Percentiles rank a stretch among this genome's conserved stretches.
phyloP scores from a whole-genome alignment of 2,888 invertebrate genomes.

The Gerris lacustris region DNA sequence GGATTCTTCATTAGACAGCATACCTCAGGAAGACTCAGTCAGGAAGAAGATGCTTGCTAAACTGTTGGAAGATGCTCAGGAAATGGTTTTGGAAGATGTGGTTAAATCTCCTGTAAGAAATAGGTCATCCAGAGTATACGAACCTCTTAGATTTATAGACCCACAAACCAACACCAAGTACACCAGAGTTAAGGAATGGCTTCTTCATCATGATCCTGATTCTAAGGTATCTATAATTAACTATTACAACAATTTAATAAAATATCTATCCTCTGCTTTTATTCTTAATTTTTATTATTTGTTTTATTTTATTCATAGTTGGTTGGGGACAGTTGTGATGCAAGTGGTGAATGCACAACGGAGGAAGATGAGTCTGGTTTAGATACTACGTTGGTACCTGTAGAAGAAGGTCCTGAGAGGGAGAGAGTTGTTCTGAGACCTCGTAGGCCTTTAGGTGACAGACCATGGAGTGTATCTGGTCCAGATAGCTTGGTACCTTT shows the following conservation, averaged over 20 bases:
- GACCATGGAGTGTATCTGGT: slow-evolving; percentile 84
- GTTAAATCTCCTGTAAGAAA: slow-evolving; percentile 14
- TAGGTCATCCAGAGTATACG: slow-evolving; percentile 38
- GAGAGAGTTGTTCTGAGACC: slow-evolving; percentile 51
- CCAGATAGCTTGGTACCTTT: slow-evolving; percentile 32
- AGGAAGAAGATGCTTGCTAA: slow-evolving; percentile 48
- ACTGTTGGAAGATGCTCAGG: slow-evolving; percentile 67
- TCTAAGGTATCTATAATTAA: slow-evolving; percentile 14
- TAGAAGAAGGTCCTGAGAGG: slow-evolving; percentile 36
- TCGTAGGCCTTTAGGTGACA: slow-evolving; percentile 40
- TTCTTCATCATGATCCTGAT: slow-evolving; percentile 21
- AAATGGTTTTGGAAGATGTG: slow-evolving; percentile 45
- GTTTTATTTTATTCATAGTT: slow-evolving; percentile 34
- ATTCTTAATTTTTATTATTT: neutral
- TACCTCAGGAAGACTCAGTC: slow-evolving; percentile 8
- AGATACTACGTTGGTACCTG: slow-evolving; percentile 34
- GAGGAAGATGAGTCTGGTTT: slow-evolving; percentile 47
- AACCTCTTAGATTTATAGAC: slow-evolving; percentile 44
- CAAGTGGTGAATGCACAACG: slow-evolving; percentile 78
- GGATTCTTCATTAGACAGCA: slow-evolving; percentile 19
- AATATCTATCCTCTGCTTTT: neutral
- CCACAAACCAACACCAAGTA: slow-evolving; percentile 26
- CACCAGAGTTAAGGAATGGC: slow-evolving; percentile 27
- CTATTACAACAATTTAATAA: no score
- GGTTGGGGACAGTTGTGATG: slow-evolving; percentile 68